Conservation (phyloP, 1,140 invertebrate species). For the Lamellibrachia luymesi region DNA sequence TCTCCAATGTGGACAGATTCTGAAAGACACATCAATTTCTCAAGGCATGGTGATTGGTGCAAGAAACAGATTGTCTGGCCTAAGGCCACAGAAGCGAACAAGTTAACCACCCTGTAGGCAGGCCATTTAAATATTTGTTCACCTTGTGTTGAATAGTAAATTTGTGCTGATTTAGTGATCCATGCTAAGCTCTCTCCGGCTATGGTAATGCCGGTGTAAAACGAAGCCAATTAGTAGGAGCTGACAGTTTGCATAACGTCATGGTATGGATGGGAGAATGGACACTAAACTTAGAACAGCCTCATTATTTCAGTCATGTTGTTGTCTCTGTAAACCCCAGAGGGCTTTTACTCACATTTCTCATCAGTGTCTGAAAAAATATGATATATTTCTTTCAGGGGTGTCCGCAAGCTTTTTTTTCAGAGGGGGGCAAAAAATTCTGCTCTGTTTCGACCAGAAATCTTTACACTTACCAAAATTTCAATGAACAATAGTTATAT, state of each 20-base stretch:
- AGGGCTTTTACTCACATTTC: background rate
- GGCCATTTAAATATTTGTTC: background rate
- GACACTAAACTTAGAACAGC: background rate
- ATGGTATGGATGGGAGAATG: background rate
- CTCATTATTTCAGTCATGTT: background rate
- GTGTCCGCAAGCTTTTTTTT: too few relatives aligned
- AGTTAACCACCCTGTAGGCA: background rate
- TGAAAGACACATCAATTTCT: too few relatives aligned
- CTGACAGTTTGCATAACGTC: background rate
- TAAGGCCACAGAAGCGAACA: background rate
- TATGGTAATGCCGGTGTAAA: background rate
- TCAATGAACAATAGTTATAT: too few relatives aligned
- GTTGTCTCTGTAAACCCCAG: background rate
- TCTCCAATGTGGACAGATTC: too few relatives aligned
- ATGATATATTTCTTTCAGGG: too few relatives aligned
- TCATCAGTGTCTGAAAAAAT: too few relatives aligned
- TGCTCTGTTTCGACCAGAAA: too few relatives aligned
- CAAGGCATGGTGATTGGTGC: too few relatives aligned
- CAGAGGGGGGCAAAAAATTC: too few relatives aligned
- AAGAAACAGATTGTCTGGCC: background rate
- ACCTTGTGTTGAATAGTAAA: background rate
- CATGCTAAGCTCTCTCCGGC: background rate
- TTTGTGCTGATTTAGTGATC: background rate
- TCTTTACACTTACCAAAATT: too few relatives aligned
- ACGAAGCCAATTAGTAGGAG: background rate